phyloP scores from a whole-genome alignment of 2,797 vertebrate species.

The Spheniscus humboldti region DNA sequence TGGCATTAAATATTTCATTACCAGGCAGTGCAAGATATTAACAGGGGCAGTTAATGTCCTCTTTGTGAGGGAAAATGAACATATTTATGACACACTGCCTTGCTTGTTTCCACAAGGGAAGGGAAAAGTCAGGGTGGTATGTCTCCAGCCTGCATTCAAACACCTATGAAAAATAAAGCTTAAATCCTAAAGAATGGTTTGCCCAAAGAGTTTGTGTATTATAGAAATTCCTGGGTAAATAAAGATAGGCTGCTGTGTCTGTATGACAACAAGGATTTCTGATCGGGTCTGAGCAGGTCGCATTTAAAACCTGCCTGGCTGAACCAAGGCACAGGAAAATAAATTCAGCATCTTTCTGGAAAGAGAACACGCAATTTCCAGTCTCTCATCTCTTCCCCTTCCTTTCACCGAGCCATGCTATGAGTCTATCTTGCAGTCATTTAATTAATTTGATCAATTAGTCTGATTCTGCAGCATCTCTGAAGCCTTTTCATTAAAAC shows the following conservation, averaged over 20 bases:
- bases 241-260: not conserved
- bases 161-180: not conserved
- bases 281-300: fast-evolving
- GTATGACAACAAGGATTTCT: not conserved
- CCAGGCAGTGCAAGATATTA: not conserved
- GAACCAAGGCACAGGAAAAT: not conserved
- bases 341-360: not conserved
- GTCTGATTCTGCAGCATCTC: not conserved
- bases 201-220: not conserved
- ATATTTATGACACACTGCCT: not conserved
- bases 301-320: not conserved
- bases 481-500: not conserved
- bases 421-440: not conserved
- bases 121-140: not conserved
- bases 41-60: not conserved
- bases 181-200: not conserved
- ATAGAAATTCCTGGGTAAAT: not conserved
- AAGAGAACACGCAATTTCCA: not conserved
- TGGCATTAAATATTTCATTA: not conserved
- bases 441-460: not conserved
- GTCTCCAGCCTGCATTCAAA: not conserved
- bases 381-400: not conserved
- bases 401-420: not conserved
- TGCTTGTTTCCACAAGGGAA: not conserved
- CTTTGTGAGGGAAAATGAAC: not conserved